Percentiles rank a stretch among this genome's conserved stretches.
Conservation (phyloP, 2,797 vertebrate genomes). For the Oryzias sinensis region DNA sequence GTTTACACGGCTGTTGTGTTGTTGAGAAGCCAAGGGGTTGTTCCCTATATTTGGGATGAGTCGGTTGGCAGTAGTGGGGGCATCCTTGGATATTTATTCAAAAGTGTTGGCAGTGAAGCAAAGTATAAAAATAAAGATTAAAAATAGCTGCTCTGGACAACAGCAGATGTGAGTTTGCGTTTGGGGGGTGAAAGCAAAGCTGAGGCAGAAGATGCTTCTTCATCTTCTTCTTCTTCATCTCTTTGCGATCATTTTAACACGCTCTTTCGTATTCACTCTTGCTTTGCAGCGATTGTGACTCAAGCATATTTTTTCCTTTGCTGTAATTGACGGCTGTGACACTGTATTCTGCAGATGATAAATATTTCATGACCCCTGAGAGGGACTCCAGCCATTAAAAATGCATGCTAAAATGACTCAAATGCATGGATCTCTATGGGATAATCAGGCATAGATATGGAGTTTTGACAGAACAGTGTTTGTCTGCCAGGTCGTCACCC, state of each 20-base stretch:
- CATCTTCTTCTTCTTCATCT: slow-evolving; percentile 19
- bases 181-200: background rate
- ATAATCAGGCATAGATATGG: slow-evolving; percentile 34
- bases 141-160: slow-evolving; percentile 28
- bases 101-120: slow-evolving; percentile 26
- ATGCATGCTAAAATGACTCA: slow-evolving; percentile 64
- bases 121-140: slow-evolving; percentile 30
- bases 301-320: slow-evolving; percentile 19
- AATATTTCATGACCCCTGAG: slow-evolving; percentile 67
- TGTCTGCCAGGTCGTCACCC: slow-evolving; percentile 9
- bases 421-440: slow-evolving; percentile 41
- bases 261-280: slow-evolving; percentile 13
- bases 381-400: slow-evolving; percentile 58
- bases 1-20: slow-evolving; percentile 17
- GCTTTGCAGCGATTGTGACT: slow-evolving; percentile 42
- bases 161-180: slow-evolving; percentile 17
- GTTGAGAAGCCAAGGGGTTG: slow-evolving; percentile 2
- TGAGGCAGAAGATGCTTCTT: slow-evolving; percentile 2
- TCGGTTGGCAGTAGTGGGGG: slow-evolving; percentile 22
- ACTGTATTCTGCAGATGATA: slow-evolving; percentile 52
- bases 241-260: slow-evolving; percentile 21
- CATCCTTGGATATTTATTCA: slow-evolving; percentile 26
- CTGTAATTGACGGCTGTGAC: slow-evolving; percentile 65
- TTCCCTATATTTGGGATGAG: slow-evolving; percentile 20
- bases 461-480: slow-evolving; percentile 24